Conservation (phyloP, 2,113 vertebrate species). For the Oncorhynchus kisutch region DNA sequence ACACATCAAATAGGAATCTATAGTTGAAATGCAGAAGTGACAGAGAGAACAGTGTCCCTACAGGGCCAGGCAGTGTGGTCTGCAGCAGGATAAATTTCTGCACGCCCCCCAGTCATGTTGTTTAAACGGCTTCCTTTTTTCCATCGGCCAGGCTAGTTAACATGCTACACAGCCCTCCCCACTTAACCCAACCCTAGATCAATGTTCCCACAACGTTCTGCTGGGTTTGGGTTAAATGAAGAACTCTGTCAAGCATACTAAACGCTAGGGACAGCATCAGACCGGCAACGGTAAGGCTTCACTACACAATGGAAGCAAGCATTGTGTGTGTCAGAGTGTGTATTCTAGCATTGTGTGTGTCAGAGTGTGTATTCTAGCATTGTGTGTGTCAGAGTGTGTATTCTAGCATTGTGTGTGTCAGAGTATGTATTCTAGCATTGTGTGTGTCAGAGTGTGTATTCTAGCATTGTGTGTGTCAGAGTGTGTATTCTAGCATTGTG, state of each 20-base stretch:
- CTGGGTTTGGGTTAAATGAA: constrained; percentile 74
- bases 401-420: constrained; percentile 6
- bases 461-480: too few species aligned
- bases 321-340: too few species aligned
- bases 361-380: too few species aligned
- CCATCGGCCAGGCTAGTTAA: not conserved
- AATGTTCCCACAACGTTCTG: constrained; percentile 65
- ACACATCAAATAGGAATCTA: too few species aligned
- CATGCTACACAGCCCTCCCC: constrained; percentile 59
- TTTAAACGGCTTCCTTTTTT: too few species aligned
- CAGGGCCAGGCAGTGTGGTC: not conserved
- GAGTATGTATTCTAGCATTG: too few species aligned
- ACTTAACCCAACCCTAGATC: constrained; percentile 72
- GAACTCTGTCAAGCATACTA: constrained; percentile 70
- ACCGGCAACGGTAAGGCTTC: constrained; percentile 48
- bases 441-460: too few species aligned
- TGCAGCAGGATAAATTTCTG: not conserved
- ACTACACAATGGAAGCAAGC: constrained; percentile 47
- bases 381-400: too few species aligned
- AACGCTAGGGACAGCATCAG: constrained; percentile 42
- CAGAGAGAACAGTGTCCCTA: too few species aligned
- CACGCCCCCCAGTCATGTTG: not conserved
- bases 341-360: too few species aligned
- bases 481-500: too few species aligned
- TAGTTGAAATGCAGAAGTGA: too few species aligned